These are phyloP conservation scores for Hippocampus guttulatus DNA, from an alignment of 2,113 vertebrate genomes.

Conservation along the genomic window DNA sequence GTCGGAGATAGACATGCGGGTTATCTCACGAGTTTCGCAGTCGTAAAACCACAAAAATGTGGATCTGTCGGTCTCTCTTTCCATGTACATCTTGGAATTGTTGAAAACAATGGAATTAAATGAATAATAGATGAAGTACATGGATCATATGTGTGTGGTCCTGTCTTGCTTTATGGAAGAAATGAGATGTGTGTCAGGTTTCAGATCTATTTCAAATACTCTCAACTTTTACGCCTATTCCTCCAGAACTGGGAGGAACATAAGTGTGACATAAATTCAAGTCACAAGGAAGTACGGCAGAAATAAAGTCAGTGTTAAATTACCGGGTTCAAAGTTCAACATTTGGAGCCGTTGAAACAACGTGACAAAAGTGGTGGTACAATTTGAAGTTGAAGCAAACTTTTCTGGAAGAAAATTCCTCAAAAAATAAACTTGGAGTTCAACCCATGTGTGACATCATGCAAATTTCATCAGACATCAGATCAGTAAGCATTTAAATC, in stretches of 20 bases:
- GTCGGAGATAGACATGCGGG: background rate
- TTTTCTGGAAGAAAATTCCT: no score
- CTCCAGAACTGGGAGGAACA: background rate
- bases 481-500: no score
- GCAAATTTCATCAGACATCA: background rate
- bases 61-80: background rate
- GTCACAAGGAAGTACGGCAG: background rate
- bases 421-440: no score
- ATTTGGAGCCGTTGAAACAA: no score
- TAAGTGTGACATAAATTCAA: background rate
- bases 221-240: slow-evolving; percentile 14
- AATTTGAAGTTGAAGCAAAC: background rate
- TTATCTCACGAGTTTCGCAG: background rate
- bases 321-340: background rate
- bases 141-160: slow-evolving; percentile 7
- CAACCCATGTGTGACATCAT: background rate
- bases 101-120: background rate
- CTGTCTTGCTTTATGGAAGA: slow-evolving; percentile 22
- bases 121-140: background rate
- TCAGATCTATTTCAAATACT: slow-evolving; percentile 33
- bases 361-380: background rate
- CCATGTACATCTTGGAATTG: background rate
- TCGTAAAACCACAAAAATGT: background rate
- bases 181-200: slow-evolving; percentile 18
- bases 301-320: background rate